phyloP scores from a whole-genome alignment of 1,140 invertebrate species.

The Ylistrum balloti region DNA sequence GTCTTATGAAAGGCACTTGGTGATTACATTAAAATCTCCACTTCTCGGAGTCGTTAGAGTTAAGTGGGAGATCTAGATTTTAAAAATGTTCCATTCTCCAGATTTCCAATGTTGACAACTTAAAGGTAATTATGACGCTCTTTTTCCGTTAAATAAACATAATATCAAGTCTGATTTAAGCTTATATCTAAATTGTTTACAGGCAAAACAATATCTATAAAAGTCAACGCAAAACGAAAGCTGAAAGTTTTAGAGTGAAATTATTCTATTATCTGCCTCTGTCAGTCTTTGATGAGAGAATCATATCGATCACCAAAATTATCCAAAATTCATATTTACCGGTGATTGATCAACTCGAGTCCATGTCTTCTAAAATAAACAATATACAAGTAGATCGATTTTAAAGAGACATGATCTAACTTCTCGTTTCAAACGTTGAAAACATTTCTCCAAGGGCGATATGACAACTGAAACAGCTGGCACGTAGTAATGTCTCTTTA shows the following conservation, averaged over 20 bases:
- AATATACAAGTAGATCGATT: too few species aligned
- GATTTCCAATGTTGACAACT: too few species aligned
- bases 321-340: neutral
- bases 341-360: neutral
- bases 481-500: neutral
- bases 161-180: neutral
- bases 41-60: too few species aligned
- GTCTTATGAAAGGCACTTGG: too few species aligned
- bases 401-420: neutral
- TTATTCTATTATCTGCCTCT: too few species aligned
- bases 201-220: neutral
- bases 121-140: too few species aligned
- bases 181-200: neutral
- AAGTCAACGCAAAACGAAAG: neutral
- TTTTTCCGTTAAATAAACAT: too few species aligned
- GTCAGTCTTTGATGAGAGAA: too few species aligned
- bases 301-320: neutral
- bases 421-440: neutral
- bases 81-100: too few species aligned
- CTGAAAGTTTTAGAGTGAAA: too few species aligned
- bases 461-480: neutral
- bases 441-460: neutral
- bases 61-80: too few species aligned
- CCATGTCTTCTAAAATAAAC: neutral
- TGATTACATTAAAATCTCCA: too few species aligned